Base-by-base conservation (phyloP, 2,113 vertebrate genomes). In the Ariopsis seemanni region DNA sequence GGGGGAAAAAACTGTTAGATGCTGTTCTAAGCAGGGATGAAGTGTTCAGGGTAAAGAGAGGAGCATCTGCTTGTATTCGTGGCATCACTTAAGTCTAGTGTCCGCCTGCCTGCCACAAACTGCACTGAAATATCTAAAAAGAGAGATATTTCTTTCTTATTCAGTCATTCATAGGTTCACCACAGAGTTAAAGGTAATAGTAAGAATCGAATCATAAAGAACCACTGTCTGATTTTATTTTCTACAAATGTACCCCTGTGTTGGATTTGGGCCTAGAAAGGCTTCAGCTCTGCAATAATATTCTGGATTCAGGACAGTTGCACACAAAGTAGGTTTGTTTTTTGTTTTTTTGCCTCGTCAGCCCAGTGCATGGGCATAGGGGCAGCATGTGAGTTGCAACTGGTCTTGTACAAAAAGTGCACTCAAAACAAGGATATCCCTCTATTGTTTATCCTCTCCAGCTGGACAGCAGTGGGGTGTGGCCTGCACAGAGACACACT, bases 351-450 rank as follows among this genome's bases (percentile, higher is more conserved):
- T 88, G 84, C 25, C 20, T 83, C 48, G 53, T 55, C 57, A 34
- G n/a, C 58, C 75, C 30, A 65, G 42, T 34, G 7, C 53, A 27
- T 30, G 27, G n/a, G 53, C 14, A 69, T 22, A 27, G 58, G 86
- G 86, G 78, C 82, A 50, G 67, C 89, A 90, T 78, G 84, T 89
- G 91, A 91, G 90, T 74, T 14, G 50, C 15, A 50, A 71, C 71
- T 74, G 71, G n/a, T 74, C 34, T 34, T 82, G 78, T 57, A 89
- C 87, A 89, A 88, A 63, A 91, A 89, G 89, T 83, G 72, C 62
- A 83, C 85, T 91, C 85, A 94, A 95, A 95, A 95, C 93, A 94
- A 94, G 95, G 95, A 96, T 94, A 92, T 96, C 95, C 95, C 93
- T 90, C 93, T 89, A 95, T 96, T 96, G 95, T 96, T 94, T 85